Percentiles rank a stretch among this genome's conserved stretches.
Conservation (phyloP, 2,797 vertebrate species). For the Dendrocincla fuliginosa region DNA sequence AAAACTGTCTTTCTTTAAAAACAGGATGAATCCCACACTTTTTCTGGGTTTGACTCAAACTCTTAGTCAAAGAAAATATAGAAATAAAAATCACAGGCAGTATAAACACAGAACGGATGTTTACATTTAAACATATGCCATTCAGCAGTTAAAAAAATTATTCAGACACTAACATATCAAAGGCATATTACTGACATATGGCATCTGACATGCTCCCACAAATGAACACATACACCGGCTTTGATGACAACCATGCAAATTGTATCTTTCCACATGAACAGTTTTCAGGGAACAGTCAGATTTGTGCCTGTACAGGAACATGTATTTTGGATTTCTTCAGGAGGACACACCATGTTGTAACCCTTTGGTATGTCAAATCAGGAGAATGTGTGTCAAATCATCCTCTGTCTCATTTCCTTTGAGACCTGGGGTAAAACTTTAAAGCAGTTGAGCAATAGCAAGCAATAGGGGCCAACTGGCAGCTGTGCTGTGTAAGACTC, state of each 20-base stretch:
- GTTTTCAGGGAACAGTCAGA: neutral
- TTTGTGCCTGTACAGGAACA: neutral
- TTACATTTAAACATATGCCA: slow-evolving; percentile 2
- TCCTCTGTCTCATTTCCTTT: neutral
- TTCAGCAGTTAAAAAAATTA: neutral
- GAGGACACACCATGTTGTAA: neutral
- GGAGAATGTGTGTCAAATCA: neutral
- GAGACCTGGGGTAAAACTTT: neutral
- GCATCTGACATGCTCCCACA: slow-evolving; percentile 11
- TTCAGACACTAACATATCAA: slow-evolving; percentile 25
- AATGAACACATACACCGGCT: neutral
- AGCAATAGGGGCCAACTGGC: neutral
- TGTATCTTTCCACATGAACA: neutral
- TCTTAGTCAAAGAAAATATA: neutral
- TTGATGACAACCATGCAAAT: slow-evolving; percentile 16
- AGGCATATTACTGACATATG: slow-evolving; percentile 27
- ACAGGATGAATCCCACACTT: neutral
- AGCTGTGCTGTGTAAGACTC: neutral
- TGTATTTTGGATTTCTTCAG: neutral
- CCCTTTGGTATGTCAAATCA: neutral
- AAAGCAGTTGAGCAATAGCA: neutral
- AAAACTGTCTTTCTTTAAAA: neutral
- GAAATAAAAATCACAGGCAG: neutral
- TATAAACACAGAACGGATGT: neutral
- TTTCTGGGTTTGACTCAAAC: neutral